Percentiles rank a stretch among this genome's conserved stretches.
These are phyloP conservation scores for Sebastes vulpes DNA, from an alignment of 2,797 vertebrate species.

Conservation along the genomic window DNA sequence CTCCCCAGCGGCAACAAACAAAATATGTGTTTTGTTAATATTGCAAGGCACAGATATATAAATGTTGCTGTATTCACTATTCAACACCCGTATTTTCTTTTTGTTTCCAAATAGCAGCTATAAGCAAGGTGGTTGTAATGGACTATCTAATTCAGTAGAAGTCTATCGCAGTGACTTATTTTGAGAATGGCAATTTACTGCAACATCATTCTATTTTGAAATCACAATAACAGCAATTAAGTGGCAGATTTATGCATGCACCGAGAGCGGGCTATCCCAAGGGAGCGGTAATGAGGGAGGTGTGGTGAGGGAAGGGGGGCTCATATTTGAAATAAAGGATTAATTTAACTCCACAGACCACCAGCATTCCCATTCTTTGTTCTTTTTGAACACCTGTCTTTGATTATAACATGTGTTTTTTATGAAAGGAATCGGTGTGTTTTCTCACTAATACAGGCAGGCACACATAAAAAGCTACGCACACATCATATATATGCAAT, in stretches of 20 bases:
- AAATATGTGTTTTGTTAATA: conserved; percentile 32
- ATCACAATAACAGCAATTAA: neutral
- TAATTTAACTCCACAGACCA: neutral
- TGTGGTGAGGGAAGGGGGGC: neutral
- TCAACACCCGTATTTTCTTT: neutral
- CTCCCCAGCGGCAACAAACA: neutral
- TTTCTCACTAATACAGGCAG: neutral
- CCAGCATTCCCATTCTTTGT: neutral
- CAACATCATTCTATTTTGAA: neutral
- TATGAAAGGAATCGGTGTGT: neutral
- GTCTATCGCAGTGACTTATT: neutral
- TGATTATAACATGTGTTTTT: neutral
- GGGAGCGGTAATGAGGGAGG: neutral
- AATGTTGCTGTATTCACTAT: neutral
- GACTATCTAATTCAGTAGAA: neutral
- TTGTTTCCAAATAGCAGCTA: neutral
- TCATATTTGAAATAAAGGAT: neutral
- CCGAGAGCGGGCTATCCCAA: neutral
- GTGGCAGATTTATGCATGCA: neutral
- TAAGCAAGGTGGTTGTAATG: neutral
- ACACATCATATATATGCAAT: neutral
- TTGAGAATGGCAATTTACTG: neutral
- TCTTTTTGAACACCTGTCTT: neutral
- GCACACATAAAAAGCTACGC: neutral
- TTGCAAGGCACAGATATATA: neutral